A percentile compares a stretch with the other conserved stretches of the same genome.
Conservation (phyloP, 1,140 invertebrate species). For the Cotesia typhae region DNA sequence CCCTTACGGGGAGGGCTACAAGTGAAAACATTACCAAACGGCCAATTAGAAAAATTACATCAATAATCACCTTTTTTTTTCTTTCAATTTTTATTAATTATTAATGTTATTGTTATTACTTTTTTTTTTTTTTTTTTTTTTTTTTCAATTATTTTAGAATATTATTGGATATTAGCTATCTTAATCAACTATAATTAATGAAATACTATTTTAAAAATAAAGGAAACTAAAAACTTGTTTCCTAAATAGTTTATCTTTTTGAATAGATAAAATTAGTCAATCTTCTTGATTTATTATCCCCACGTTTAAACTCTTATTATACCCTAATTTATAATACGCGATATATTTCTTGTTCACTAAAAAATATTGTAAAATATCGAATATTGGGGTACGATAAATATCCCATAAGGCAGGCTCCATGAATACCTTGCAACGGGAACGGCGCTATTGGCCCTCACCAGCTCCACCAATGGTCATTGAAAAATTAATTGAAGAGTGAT, state of each 20-base stretch:
- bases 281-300: constrained; percentile 2
- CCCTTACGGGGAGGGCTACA: constrained; percentile 65
- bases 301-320: constrained; percentile 19
- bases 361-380: constrained; percentile 32
- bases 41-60: constrained; percentile 59
- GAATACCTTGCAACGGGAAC: constrained; percentile 67
- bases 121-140: constrained; percentile 27
- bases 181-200: constrained; percentile 20
- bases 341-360: constrained; percentile 8
- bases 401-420: constrained; percentile 63
- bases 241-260: constrained; percentile 14
- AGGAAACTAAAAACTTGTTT: constrained; percentile 2
- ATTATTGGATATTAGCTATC: constrained; percentile 8
- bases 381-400: constrained; percentile 49
- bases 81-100: constrained; percentile 46
- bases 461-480: constrained; percentile 60
- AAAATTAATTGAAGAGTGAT: constrained; percentile 58
- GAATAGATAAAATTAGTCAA: constrained; percentile 7
- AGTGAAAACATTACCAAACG: constrained; percentile 66
- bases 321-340: constrained; percentile 5
- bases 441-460: constrained; percentile 60
- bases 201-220: constrained; percentile 30
- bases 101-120: constrained; percentile 31
- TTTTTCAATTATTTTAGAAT: background rate
- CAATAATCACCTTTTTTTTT: constrained; percentile 41